These are phyloP conservation scores for Rhopalosiphum padi DNA, from an alignment of 1,140 invertebrate species.

Conservation along the genomic window DNA sequence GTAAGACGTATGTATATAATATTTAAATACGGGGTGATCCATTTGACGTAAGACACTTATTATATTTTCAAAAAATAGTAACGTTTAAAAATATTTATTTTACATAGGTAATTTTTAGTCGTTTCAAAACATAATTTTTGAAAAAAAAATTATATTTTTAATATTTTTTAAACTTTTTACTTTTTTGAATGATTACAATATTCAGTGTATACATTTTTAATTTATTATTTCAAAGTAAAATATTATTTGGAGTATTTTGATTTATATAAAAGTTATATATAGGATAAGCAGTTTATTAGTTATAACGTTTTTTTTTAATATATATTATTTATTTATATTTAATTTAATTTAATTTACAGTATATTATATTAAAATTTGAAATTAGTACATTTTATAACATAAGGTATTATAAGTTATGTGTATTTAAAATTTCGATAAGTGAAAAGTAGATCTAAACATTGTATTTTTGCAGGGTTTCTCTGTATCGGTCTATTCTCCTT, in stretches of 20 bases:
- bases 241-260: background rate
- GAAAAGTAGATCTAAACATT: background rate
- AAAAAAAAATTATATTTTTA: background rate
- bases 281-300: background rate
- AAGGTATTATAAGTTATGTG: background rate
- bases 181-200: background rate
- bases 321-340: too few relatives aligned
- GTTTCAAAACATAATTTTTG: background rate
- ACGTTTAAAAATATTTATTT: background rate
- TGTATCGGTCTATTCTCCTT: background rate
- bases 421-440: background rate
- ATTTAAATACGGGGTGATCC: background rate
- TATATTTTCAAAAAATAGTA: background rate
- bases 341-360: too few relatives aligned
- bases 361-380: too few relatives aligned
- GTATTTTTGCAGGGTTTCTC: background rate
- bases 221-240: background rate
- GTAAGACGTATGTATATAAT: background rate
- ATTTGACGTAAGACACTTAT: background rate
- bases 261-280: background rate
- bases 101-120: background rate
- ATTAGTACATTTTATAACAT: too few relatives aligned
- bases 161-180: too few relatives aligned
- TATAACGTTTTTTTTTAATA: too few relatives aligned
- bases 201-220: too few relatives aligned